Evolutionary conservation across 2,888 invertebrate genomes (phyloP).

Genomic region (Callyntrura guangdongensis): DNA sequence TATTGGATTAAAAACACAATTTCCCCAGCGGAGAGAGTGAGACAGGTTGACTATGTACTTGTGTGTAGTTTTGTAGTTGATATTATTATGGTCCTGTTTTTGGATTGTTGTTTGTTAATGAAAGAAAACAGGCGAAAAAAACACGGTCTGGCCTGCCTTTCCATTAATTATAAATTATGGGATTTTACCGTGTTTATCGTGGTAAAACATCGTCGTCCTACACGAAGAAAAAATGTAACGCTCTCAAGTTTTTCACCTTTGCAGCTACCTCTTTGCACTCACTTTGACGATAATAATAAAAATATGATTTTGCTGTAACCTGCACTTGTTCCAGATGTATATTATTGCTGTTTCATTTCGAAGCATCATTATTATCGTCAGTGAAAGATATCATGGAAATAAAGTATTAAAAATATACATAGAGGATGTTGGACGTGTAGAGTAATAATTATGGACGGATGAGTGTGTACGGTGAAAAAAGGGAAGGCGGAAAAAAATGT

Average conservation of each 20-base stretch:
- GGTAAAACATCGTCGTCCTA: constrained; percentile 58
- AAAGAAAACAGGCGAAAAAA: constrained; percentile 26
- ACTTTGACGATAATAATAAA: constrained; percentile 20
- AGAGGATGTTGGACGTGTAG: constrained; percentile 6
- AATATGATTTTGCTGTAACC: neutral
- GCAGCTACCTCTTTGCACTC: too few relatives aligned
- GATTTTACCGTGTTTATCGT: constrained; percentile 66
- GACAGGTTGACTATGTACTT: constrained; percentile 1
- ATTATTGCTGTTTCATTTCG: neutral
- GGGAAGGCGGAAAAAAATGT: constrained; percentile 26
- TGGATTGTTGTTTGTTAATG: constrained; percentile 38
- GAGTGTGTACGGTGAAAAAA: constrained; percentile 8
- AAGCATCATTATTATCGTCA: neutral
- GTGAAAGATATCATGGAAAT: constrained; percentile 20
- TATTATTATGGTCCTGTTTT: constrained; percentile 21
- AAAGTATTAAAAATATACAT: neutral
- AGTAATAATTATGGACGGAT: neutral
- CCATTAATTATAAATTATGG: constrained; percentile 75
- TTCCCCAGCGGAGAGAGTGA: neutral
- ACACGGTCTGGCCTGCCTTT: constrained; percentile 37
- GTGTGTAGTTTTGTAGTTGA: too few relatives aligned
- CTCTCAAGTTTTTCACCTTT: neutral
- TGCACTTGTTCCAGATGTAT: constrained; percentile 3
- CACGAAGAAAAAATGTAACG: neutral
- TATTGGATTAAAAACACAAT: neutral